These are phyloP conservation scores for Drosophila cyrtoloma DNA, from an alignment of 2,888 invertebrate genomes.

Conservation along the genomic window DNA sequence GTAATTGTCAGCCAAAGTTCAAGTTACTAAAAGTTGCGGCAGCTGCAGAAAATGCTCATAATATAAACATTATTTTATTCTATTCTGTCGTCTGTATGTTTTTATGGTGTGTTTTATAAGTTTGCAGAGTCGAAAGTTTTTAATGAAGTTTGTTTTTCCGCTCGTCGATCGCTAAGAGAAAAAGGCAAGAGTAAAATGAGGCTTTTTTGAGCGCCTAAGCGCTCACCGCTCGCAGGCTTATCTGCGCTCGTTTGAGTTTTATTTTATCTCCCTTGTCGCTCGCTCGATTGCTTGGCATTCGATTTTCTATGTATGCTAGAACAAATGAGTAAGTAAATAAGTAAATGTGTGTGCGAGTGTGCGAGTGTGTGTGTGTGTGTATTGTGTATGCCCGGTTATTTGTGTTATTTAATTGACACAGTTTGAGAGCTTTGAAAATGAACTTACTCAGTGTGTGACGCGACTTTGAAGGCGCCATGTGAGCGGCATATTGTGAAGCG, in stretches of 20 bases:
- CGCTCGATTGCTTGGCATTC: slow-evolving; percentile 49
- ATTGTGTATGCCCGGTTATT: slow-evolving; percentile 32
- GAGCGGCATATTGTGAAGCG: slow-evolving; percentile 39
- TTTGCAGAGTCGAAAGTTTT: slow-evolving; percentile 49
- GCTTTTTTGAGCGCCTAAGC: background rate
- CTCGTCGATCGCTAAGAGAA: slow-evolving; percentile 33
- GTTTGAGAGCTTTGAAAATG: slow-evolving; percentile 49
- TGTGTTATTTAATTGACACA: slow-evolving; percentile 66
- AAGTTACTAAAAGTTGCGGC: slow-evolving; percentile 44
- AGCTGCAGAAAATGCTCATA: slow-evolving; percentile 33
- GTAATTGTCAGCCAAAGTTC: slow-evolving; percentile 40
- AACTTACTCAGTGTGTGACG: slow-evolving; percentile 62
- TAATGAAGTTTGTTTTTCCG: slow-evolving; percentile 36
- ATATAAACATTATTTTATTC: slow-evolving; percentile 50
- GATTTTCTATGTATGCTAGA: slow-evolving; percentile 31
- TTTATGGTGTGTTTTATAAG: slow-evolving; percentile 52
- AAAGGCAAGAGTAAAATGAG: background rate
- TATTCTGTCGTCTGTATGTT: background rate
- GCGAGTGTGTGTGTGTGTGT: slow-evolving; percentile 12
- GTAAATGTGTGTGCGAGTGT: background rate
- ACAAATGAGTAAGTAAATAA: background rate
- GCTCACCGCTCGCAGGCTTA: slow-evolving; percentile 22
- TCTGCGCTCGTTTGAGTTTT: slow-evolving; percentile 26
- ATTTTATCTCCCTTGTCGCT: slow-evolving; percentile 32
- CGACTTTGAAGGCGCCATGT: slow-evolving; percentile 68